A percentile compares a stretch with the other conserved stretches of the same genome.
Evolutionary conservation across 2,797 vertebrate species (phyloP).

Genomic region (Parauchenoglanis ngamensis): DNA sequence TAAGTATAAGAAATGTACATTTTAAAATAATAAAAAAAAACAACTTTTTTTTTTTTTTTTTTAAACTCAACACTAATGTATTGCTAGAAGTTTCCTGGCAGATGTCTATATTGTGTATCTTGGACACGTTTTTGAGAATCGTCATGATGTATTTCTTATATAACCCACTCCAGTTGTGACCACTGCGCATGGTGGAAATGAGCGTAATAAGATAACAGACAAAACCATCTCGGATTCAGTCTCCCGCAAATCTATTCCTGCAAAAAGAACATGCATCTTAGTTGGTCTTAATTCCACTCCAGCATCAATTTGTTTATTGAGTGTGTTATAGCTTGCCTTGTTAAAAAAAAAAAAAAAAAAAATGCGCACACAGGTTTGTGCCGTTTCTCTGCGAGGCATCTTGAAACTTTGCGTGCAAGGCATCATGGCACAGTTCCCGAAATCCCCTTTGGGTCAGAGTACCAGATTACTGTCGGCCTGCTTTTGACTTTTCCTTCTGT

Average conservation of each 20-base stretch:
- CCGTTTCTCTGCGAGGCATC: neutral
- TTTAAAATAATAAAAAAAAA: no score
- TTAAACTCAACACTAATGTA: neutral
- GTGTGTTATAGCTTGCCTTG: no score
- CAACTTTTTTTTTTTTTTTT: no score
- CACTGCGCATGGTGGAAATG: neutral
- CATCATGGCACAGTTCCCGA: conserved; percentile 12
- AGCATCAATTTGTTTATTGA: neutral
- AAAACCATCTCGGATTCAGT: no score
- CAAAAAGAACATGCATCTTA: no score
- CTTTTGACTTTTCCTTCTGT: conserved; percentile 25
- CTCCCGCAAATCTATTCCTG: no score
- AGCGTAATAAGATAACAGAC: no score
- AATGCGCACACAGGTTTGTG: neutral
- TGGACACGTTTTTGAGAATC: neutral
- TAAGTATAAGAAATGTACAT: no score
- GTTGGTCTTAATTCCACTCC: no score
- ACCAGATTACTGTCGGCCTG: conserved; percentile 33
- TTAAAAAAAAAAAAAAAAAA: no score
- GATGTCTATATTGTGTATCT: neutral
- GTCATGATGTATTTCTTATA: neutral
- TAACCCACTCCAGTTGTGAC: neutral
- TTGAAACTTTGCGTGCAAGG: conserved; percentile 21
- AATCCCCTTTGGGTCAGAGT: conserved; percentile 37
- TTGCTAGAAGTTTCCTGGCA: neutral